Percentiles rank a stretch among this genome's conserved stretches.
These are phyloP conservation scores for Saccostrea glomerata DNA, from an alignment of 1,140 invertebrate genomes.

Conservation along the genomic window DNA sequence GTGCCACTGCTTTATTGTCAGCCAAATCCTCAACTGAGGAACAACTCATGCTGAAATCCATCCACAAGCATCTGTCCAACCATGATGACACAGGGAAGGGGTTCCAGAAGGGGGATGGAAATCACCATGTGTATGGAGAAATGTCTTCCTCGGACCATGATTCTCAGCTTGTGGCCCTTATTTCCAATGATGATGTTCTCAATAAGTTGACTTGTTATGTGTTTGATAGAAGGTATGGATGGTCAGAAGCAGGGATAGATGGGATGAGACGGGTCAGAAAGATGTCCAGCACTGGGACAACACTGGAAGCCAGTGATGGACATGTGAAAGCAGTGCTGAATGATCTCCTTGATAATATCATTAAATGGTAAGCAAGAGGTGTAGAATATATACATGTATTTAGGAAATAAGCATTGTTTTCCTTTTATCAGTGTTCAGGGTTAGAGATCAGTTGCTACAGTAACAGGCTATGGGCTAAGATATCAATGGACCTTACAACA, in stretches of 20 bases:
- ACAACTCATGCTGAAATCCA: constrained; percentile 18
- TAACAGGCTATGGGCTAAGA: too few species aligned
- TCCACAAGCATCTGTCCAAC: neutral
- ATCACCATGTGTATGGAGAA: constrained; percentile 28
- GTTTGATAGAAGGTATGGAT: constrained; percentile 67
- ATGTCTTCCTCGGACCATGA: neutral
- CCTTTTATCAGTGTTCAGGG: too few species aligned
- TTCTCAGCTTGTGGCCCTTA: neutral
- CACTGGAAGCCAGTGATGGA: constrained; percentile 55
- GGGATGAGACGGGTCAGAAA: constrained; percentile 49
- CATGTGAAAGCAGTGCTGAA: constrained; percentile 57
- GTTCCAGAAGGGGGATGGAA: constrained; percentile 31
- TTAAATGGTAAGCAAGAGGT: constrained; percentile 52
- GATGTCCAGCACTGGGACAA: constrained; percentile 56
- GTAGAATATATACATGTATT: neutral
- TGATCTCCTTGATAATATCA: constrained; percentile 54
- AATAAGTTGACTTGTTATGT: constrained; percentile 63
- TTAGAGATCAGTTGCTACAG: too few species aligned
- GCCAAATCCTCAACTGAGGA: constrained; percentile 15
- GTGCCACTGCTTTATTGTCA: neutral
- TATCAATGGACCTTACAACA: too few species aligned
- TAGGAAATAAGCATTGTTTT: too few species aligned
- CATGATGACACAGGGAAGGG: neutral
- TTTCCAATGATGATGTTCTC: constrained; percentile 40
- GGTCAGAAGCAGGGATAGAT: constrained; percentile 62